Conservation (phyloP, 2,888 invertebrate genomes). For the Entomobrya proxima region DNA sequence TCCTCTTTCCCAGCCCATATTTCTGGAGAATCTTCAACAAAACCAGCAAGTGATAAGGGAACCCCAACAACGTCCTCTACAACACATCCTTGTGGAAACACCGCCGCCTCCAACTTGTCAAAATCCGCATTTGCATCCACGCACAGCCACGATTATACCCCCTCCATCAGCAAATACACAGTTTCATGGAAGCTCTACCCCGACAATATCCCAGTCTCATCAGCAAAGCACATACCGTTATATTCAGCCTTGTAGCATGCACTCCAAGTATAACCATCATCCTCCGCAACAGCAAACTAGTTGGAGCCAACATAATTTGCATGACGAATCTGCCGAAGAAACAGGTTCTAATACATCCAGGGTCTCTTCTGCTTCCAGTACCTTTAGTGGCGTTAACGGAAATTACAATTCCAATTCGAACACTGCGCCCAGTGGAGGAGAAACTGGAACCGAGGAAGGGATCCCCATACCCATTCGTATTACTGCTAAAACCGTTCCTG, state of each 20-base stretch:
- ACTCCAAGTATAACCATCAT: no score
- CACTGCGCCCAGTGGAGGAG: not conserved
- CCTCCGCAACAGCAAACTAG: not conserved
- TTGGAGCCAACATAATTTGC: not conserved
- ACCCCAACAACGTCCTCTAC: not conserved
- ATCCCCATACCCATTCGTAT: no score
- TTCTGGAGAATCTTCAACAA: not conserved
- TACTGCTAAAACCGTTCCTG: no score
- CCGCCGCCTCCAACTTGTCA: not conserved
- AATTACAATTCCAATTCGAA: not conserved
- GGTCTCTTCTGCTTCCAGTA: not conserved
- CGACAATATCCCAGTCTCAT: not conserved
- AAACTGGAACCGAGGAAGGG: no score
- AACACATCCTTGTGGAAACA: not conserved
- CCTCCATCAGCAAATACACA: not conserved
- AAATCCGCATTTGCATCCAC: constrained; percentile 1
- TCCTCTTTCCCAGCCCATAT: not conserved
- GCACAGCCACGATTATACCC: not conserved
- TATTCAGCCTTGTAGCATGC: not conserved
- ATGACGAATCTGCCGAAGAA: not conserved
- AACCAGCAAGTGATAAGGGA: not conserved
- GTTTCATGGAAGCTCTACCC: no score
- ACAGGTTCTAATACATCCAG: not conserved
- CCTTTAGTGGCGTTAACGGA: not conserved
- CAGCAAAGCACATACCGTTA: not conserved